phyloP scores from a whole-genome alignment of 2,888 invertebrate species.

The Agonopterix heracliana region DNA sequence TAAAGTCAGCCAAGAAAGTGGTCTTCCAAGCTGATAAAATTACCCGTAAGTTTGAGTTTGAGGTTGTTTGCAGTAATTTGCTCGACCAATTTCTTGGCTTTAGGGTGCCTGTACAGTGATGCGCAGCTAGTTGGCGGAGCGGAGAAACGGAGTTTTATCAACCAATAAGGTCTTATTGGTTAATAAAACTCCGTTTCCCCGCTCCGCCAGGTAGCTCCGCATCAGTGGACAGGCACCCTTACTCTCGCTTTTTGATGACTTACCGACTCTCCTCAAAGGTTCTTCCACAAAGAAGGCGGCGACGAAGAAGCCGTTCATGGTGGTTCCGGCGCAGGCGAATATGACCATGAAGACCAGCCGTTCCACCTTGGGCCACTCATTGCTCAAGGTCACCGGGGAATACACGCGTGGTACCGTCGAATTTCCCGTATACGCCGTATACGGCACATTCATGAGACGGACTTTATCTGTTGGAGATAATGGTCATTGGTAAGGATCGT shows the following conservation, averaged over 20 bases:
- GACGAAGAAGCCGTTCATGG: conserved; percentile 40
- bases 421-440: conserved; percentile 10
- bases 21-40: too few relatives aligned
- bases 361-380: conserved; percentile 81
- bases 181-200: too few relatives aligned
- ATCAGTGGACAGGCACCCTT: too few relatives aligned
- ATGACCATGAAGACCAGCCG: conserved; percentile 72
- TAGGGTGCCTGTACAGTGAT: too few relatives aligned
- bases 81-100: too few relatives aligned
- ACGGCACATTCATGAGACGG: conserved; percentile 14
- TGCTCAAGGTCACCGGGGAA: conserved; percentile 80
- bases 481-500: background rate
- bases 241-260: conserved; percentile 8
- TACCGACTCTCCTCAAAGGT: conserved; percentile 29
- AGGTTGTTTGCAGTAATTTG: too few relatives aligned
- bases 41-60: too few relatives aligned
- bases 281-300: conserved; percentile 38
- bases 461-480: background rate
- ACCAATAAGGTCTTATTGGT: too few relatives aligned
- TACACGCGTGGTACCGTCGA: conserved; percentile 14
- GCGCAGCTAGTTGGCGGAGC: too few relatives aligned
- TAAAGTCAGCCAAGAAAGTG: too few relatives aligned
- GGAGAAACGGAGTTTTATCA: too few relatives aligned
- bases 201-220: too few relatives aligned
- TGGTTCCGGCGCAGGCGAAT: conserved; percentile 24